Conservation (phyloP, 2,797 vertebrate genomes). For the Diglossa cyanea region DNA sequence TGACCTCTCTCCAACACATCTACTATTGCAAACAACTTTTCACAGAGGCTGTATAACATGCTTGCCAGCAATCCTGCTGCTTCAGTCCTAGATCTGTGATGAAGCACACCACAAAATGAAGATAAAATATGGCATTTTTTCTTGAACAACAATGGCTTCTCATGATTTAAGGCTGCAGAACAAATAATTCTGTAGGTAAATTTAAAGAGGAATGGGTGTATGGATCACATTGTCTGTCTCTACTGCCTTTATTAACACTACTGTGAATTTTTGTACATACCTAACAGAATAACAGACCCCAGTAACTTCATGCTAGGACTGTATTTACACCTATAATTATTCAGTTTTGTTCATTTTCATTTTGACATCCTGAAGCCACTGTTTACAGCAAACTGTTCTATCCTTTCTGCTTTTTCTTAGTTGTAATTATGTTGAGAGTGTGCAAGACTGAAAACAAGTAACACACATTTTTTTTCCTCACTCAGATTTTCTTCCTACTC, state of each 20-base stretch:
- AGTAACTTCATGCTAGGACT: not conserved
- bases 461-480: not conserved
- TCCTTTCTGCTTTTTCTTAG: not conserved
- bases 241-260: not conserved
- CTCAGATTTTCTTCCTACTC: not conserved
- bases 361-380: not conserved
- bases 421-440: not conserved
- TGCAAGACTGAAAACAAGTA: not conserved
- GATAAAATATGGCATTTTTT: not conserved
- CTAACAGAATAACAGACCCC: not conserved
- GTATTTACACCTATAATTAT: not conserved
- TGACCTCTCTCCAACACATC: not conserved
- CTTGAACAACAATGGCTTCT: not conserved
- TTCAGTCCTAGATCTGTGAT: not conserved
- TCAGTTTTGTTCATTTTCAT: not conserved
- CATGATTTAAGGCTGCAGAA: not conserved
- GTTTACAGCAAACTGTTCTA: not conserved
- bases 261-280: not conserved
- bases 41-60: not conserved
- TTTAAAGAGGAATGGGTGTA: not conserved
- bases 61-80: not conserved
- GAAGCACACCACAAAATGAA: not conserved
- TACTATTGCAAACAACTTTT: not conserved
- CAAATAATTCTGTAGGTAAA: not conserved
- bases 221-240: not conserved